Conservation (phyloP, 2,113 vertebrate species). For the Dipodomys spectabilis region DNA sequence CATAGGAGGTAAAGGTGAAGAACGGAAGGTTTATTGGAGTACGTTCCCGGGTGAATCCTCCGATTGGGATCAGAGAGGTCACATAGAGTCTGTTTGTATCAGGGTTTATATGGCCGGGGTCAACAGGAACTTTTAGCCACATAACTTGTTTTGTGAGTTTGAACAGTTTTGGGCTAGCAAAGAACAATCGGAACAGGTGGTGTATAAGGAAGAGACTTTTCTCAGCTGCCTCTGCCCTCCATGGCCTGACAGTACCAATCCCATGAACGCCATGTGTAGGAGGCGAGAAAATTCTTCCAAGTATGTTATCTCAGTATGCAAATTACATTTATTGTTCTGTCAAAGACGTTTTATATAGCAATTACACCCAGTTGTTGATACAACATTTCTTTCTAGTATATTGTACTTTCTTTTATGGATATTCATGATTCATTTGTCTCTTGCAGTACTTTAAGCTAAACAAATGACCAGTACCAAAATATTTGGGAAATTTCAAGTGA, state of each 20-base stretch:
- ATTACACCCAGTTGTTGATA: not conserved
- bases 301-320: not conserved
- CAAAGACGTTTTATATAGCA: not conserved
- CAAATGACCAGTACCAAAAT: not conserved
- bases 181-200: too few relatives aligned
- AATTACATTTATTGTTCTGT: not conserved
- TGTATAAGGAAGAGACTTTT: too few relatives aligned
- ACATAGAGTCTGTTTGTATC: too few relatives aligned
- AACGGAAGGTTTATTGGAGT: too few relatives aligned
- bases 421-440: not conserved
- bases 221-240: too few relatives aligned
- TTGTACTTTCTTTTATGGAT: not conserved
- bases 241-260: not conserved
- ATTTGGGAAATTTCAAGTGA: slow-evolving; percentile 1
- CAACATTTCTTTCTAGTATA: not conserved
- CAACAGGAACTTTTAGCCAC: too few relatives aligned
- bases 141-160: too few relatives aligned
- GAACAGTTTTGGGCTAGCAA: too few relatives aligned
- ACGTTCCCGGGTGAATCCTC: too few relatives aligned
- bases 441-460: not conserved
- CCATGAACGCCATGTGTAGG: not conserved
- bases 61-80: too few relatives aligned
- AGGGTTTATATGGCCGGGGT: too few relatives aligned
- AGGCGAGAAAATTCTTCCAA: not conserved
- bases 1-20: too few relatives aligned